Evolutionary conservation across 92 coral and sea anemone genomes (phyloP).

Genomic region (Epizoanthus stellaris): DNA sequence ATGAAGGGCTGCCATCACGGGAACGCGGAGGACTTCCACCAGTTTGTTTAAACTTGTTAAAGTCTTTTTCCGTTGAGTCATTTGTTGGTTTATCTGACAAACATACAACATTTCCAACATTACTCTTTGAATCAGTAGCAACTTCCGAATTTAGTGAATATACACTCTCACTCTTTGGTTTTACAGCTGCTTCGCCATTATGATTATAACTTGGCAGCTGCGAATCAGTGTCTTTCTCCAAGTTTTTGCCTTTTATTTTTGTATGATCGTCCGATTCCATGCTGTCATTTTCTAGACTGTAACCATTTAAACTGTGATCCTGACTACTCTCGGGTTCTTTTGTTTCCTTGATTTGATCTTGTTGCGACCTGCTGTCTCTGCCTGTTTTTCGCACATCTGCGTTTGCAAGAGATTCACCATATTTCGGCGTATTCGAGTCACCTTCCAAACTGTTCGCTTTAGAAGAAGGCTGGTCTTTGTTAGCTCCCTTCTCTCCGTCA

Average conservation of each 20-base stretch:
- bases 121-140: background rate
- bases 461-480: background rate
- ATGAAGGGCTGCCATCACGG: slow-evolving; percentile 19
- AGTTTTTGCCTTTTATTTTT: background rate
- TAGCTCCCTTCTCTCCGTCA: background rate
- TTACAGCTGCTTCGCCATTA: background rate
- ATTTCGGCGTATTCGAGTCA: slow-evolving; percentile 1
- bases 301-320: slow-evolving; percentile 26
- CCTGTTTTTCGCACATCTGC: background rate
- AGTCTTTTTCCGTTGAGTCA: slow-evolving; percentile 1
- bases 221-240: background rate
- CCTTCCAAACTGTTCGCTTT: slow-evolving; percentile 9
- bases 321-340: slow-evolving; percentile 25
- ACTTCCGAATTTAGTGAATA: too few relatives aligned
- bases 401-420: background rate
- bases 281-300: background rate
- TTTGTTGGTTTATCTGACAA: background rate
- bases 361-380: background rate
- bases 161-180: background rate
- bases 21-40: slow-evolving; percentile 1
- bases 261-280: background rate
- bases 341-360: background rate
- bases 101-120: background rate
- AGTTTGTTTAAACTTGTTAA: background rate
- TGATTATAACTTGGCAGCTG: background rate